These are phyloP conservation scores for Schizopygopsis malacanthus DNA, from an alignment of 2,797 vertebrate species.

Conservation along the genomic window DNA sequence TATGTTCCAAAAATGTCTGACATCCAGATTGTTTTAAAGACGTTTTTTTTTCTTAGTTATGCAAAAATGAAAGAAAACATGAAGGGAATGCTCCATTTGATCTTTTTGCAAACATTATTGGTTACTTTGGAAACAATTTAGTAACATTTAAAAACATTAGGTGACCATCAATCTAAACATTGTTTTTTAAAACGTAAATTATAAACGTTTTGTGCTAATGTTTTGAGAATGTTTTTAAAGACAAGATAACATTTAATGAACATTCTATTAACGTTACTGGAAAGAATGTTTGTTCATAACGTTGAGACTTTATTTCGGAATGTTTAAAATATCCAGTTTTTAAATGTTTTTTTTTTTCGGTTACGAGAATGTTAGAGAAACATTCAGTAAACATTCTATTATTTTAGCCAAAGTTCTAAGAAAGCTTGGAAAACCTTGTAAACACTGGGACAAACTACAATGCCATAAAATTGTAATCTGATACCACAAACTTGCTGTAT, in stretches of 20 bases:
- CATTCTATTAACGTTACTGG: neutral
- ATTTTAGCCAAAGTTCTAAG: neutral
- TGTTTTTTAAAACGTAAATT: neutral
- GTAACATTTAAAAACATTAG: neutral
- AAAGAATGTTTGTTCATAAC: neutral
- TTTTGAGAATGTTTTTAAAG: neutral
- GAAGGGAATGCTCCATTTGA: neutral
- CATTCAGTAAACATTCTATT: no score
- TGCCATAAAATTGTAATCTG: neutral
- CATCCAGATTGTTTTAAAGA: neutral
- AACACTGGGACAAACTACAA: neutral
- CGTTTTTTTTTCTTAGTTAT: neutral
- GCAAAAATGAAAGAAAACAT: neutral
- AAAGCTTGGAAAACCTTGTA: neutral
- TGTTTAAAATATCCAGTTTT: no score
- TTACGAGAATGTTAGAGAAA: no score
- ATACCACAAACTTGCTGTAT: neutral
- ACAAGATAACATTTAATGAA: neutral
- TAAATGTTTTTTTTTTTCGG: no score
- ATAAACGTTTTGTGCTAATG: neutral
- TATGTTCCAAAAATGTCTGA: neutral
- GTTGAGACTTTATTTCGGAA: no score
- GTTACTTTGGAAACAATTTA: neutral
- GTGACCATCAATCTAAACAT: neutral
- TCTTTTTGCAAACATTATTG: neutral